Evolutionary conservation across 1,140 invertebrate genomes (phyloP), one percentile per base, ranked within the genome.

Genomic region (Bombyx mandarina): DNA sequence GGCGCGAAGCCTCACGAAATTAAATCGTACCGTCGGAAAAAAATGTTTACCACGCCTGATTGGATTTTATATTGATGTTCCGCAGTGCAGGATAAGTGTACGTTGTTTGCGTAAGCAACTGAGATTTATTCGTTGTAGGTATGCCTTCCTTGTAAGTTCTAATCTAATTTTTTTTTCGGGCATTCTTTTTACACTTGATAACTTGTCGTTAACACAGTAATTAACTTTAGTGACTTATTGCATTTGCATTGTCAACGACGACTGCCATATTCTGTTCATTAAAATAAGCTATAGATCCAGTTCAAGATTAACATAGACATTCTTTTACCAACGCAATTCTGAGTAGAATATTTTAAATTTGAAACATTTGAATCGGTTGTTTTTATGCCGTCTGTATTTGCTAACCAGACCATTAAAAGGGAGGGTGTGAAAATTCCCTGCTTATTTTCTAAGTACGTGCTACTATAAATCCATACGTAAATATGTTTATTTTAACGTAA

Each of bases 391-490:
- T 59, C 71, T 43, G 67, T 78, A 69, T 58, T 51, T 64, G 56
- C 47, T 63, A 67, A 70, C 64, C 69, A 71, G 67, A 69, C 72
- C 68, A 75, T 79, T 73, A 76, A 76, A 78, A 73, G 63, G 58
- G 64, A 65, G 76, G 73, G 73, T 76, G 70, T 69, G 70, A 76
- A 77, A 76, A 75, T 79, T 79, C 59, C 69, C 76, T 69, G 73
- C 73, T 75, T 79, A 79, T 79, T 79, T 76, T 73, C 68, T 59
- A 49, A 49, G 54, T 43, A 55, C 45, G 42, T 35, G 26, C 26
- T 35, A 35, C 26, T 35, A 35, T 35, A 35, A 35, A 35, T 35
- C 26, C 26, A 35, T 35, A 35, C 26, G 26, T 35, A 35, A 35
- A 35, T 35, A 35, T 3, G n/a, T 46, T 46, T 46, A 8, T 46